phyloP scores from a whole-genome alignment of 2,888 invertebrate species.

The Andricus quercusramuli region DNA sequence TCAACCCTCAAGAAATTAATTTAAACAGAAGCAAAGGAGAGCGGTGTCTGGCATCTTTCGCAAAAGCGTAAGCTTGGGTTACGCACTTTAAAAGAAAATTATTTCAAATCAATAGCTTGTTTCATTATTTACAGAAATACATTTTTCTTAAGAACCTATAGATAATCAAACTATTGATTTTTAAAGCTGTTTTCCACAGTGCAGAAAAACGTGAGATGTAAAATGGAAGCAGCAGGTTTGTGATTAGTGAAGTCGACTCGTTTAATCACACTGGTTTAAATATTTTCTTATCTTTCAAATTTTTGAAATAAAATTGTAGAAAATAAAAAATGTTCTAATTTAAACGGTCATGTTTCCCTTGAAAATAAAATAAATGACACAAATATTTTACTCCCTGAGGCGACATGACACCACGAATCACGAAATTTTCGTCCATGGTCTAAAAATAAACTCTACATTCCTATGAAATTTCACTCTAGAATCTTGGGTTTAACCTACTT shows the following conservation, averaged over 20 bases:
- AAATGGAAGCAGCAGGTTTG: constrained; percentile 46
- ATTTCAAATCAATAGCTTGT: constrained; percentile 18
- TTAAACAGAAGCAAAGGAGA: constrained; percentile 17
- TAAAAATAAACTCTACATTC: constrained; percentile 18
- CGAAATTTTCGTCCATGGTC: neutral
- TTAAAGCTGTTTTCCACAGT: neutral
- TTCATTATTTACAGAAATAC: neutral
- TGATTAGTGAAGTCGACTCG: constrained; percentile 48
- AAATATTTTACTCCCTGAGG: neutral
- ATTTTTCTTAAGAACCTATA: neutral
- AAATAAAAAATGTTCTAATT: neutral
- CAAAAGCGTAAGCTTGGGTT: constrained; percentile 28
- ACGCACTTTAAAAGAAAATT: constrained; percentile 17
- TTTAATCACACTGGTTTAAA: constrained; percentile 24
- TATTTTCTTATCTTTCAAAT: neutral
- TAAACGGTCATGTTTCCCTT: neutral
- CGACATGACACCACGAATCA: neutral
- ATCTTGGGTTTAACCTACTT: constrained; percentile 4
- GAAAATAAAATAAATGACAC: neutral
- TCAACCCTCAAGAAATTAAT: neutral
- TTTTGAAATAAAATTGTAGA: neutral
- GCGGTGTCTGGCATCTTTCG: neutral
- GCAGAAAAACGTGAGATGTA: constrained; percentile 43
- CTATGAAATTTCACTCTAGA: neutral
- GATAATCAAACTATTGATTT: neutral